Percentiles rank a stretch among this genome's conserved stretches.
Conservation (phyloP, 2,113 vertebrate genomes). For the Cyanoramphus novaezelandiae region DNA sequence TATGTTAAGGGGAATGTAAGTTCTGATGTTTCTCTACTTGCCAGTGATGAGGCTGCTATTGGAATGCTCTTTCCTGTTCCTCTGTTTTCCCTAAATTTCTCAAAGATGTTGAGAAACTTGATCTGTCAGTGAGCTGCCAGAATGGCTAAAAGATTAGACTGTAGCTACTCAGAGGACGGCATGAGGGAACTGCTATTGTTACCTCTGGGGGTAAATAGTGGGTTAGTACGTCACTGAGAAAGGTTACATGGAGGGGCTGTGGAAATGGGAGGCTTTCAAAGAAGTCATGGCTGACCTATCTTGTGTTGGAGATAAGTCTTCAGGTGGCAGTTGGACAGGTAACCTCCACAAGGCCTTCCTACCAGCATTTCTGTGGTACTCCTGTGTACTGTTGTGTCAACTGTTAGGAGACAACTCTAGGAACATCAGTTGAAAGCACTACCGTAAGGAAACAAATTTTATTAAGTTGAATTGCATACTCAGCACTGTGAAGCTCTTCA, state of each 20-base stretch:
- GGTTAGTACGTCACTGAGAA: rapidly evolving
- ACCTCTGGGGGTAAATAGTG: background rate
- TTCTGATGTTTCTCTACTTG: background rate
- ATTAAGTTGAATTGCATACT: background rate
- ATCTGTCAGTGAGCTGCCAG: background rate
- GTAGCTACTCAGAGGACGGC: no score
- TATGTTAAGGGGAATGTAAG: background rate
- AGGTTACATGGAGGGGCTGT: background rate
- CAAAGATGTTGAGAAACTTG: background rate
- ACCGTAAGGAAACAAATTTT: background rate
- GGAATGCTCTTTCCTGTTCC: background rate
- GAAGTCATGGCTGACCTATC: background rate
- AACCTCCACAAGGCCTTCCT: background rate
- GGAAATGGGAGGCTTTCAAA: background rate
- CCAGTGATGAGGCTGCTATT: background rate
- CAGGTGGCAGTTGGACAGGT: background rate
- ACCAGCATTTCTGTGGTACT: rapidly evolving
- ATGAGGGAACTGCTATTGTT: background rate
- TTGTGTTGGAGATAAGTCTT: background rate
- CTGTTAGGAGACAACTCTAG: background rate
- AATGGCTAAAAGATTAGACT: background rate
- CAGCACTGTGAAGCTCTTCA: background rate
- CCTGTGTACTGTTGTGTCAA: background rate
- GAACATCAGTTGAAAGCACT: background rate
- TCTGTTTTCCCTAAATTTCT: background rate